Base-by-base conservation (phyloP, 2,113 vertebrate species). In the Silurus glanis region DNA sequence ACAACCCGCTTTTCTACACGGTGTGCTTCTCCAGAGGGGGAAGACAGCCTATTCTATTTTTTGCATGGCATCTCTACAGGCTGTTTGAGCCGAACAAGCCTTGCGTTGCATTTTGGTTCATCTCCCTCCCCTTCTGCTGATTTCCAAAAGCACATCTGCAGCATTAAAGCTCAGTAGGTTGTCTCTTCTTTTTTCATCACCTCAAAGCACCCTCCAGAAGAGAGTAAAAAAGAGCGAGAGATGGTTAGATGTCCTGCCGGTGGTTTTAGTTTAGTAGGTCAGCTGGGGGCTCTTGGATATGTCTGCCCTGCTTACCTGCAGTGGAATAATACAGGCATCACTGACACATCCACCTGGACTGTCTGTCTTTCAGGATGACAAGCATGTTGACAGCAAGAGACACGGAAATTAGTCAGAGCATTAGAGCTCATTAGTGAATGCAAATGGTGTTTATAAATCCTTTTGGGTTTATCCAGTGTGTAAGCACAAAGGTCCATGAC, bases 181-280 rank as follows among this genome's bases (percentile, higher is more conserved):
- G 14, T 64, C 79, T 66, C 21, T 80, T 71, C 82, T 71, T 71
- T 83, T 79, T 83, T 16, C 78, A 72, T 80, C 25, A 37, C 64
- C 51, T 61, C 83, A 28, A 61, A 84, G 37, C 58, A 84, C 2
- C 49, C 21, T 47, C 2, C 21, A 4, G 21, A 19, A 12, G 14
- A 58, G 76, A 74, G 47, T 13, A 21, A 37, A 10, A 79, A 10
- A 72, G 7, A 51, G 37, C 59, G 17, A 45, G 23, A 49, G 72
- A 66, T 49, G 61, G 28, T 83, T 78, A 71, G 71, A 67, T 53
- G 74, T 76, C 6, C 28, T 47, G 76, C 51, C 67, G 74, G 84
- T 69, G n/a, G n/a, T 47, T 88, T 82, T 69, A 86, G 37, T 88
- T 80, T 83, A 86, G 80, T 21, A 59, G 51, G 59, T 51, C 78